Conservation (phyloP, 2,888 invertebrate genomes). For the Idaea straminata region DNA sequence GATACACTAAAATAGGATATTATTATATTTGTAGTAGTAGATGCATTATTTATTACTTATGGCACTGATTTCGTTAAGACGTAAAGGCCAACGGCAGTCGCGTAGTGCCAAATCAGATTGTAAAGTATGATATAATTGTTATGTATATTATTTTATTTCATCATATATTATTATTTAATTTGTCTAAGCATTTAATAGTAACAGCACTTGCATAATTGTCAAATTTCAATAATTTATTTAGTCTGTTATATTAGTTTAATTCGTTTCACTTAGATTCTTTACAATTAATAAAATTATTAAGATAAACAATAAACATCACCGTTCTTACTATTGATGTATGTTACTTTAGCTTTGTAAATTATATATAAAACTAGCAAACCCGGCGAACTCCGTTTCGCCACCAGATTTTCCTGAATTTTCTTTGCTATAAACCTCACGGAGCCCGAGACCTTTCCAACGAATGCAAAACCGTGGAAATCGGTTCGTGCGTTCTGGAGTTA, state of each 20-base stretch:
- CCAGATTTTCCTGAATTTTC: too few relatives aligned
- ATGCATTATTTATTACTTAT: slow-evolving; percentile 47
- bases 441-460: too few relatives aligned
- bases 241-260: neutral
- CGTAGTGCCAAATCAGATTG: slow-evolving; percentile 68
- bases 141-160: slow-evolving; percentile 1
- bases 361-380: slow-evolving; percentile 7
- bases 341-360: slow-evolving; percentile 22
- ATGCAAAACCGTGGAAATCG: too few relatives aligned
- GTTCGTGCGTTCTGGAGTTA: too few relatives aligned
- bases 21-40: slow-evolving; percentile 41
- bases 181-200: neutral
- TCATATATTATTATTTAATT: neutral
- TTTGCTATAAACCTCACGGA: too few relatives aligned
- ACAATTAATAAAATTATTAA: neutral
- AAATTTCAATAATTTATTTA: neutral
- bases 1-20: slow-evolving; percentile 67
- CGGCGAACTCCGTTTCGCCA: too few relatives aligned
- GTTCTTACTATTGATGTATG: neutral
- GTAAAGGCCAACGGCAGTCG: slow-evolving; percentile 54
- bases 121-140: slow-evolving; percentile 24
- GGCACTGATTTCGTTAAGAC: slow-evolving; percentile 56
- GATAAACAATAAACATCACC: neutral
- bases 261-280: neutral
- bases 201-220: neutral